Evolutionary conservation across 2,113 vertebrate species (phyloP).

Genomic region (Turnix velox): DNA sequence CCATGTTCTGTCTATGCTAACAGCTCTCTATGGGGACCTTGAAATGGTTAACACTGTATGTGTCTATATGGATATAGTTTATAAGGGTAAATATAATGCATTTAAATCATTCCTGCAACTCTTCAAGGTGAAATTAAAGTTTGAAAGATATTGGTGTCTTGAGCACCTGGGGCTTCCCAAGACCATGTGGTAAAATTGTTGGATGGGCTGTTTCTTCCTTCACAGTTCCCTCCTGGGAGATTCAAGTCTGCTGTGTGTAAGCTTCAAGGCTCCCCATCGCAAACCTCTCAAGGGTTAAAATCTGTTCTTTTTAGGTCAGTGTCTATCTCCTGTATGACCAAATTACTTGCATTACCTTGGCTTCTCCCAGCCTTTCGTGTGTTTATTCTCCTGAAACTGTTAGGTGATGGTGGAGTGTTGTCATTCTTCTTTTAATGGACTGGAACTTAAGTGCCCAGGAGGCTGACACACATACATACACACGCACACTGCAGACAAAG

Average conservation of each 20-base stretch:
- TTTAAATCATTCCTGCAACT: background rate
- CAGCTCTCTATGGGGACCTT: conserved; percentile 30
- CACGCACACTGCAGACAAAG: background rate
- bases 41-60: conserved; percentile 35
- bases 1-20: conserved; percentile 32
- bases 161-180: background rate
- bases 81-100: conserved; percentile 4
- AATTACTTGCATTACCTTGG: background rate
- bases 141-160: background rate
- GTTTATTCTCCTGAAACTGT: background rate
- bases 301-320: background rate
- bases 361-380: background rate
- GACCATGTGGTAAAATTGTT: background rate
- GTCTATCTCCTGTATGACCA: background rate
- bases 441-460: background rate
- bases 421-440: background rate
- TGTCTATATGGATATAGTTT: background rate
- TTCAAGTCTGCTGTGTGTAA: background rate
- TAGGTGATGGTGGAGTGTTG: rapidly evolving
- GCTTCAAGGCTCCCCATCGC: background rate
- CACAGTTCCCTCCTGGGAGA: rapidly evolving
- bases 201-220: background rate
- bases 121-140: conserved; percentile 33
- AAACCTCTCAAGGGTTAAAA: background rate
- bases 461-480: rapidly evolving